Evolutionary conservation across 2,113 vertebrate genomes (phyloP), one percentile per base, ranked within the genome.

Genomic region (Ammodytes marinus): DNA sequence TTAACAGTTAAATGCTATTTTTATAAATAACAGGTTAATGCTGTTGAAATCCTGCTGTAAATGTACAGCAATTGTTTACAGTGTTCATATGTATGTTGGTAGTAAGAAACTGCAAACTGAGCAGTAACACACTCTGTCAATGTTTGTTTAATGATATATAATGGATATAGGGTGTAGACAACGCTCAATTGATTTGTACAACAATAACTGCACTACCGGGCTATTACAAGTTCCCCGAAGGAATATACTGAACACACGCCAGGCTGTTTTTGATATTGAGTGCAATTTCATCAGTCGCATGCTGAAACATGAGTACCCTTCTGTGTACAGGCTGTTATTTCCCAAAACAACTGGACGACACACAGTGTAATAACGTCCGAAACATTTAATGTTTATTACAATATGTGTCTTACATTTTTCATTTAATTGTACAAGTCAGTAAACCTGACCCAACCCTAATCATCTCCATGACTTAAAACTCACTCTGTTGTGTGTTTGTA

Each of bases 281-380:
- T 83, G 27, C 42, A 53, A 0, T 55, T 67, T 14, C 3, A 50
- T 50, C 45, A 7, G 11, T 53, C 58, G 8, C 14, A 6, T 47
- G 6, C 43, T 76, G 19, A 53, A 52, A 50, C 11, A 52, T 4
- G 2, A 37, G 19, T 69, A 43, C 40, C 49, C n/a, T 40, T 72
- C 14, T 69, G 2, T n/a, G 13, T 2, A 13, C 9, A 73, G 14
- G 50, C 37, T 45, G 17, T 54, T 2, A 3, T 64, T 69, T 58
- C 47, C 74, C n/a, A 42, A 69, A 69, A 5, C 35, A 53, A 40
- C 58, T 39, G 53, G n/a, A 69, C 15, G 58, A 57, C 15, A 53
- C 8, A 35, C 15, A 4, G 6, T 59, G 14, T 35, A 39, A 10
- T 6, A 11, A 58, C 4, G 1, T 47, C 42, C 1, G 39, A 40